Evolutionary conservation across 2,797 vertebrate genomes (phyloP).

Genomic region (Myripristis jacobus): DNA sequence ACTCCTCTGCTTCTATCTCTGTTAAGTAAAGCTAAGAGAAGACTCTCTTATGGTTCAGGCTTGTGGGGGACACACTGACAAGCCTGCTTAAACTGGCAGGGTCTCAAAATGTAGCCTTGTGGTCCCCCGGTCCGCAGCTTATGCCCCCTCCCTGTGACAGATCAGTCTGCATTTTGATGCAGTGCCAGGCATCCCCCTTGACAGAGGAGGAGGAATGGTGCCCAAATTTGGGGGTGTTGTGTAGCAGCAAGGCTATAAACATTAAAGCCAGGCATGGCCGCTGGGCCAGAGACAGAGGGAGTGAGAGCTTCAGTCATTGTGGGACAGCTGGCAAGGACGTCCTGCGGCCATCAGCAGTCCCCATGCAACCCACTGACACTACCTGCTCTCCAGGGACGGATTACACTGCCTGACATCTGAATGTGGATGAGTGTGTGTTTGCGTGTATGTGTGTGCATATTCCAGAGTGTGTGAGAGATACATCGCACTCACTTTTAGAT

Average conservation of each 20-base stretch:
- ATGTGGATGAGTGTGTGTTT: conserved; percentile 18
- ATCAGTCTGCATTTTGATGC: conserved; percentile 70
- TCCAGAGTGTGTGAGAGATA: conserved; percentile 15
- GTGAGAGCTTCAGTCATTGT: conserved; percentile 71
- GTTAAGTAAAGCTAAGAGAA: conserved; percentile 19
- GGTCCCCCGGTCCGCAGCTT: conserved; percentile 59
- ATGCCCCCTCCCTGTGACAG: conserved; percentile 68
- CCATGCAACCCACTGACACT: conserved; percentile 41
- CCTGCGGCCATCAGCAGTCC: conserved; percentile 44
- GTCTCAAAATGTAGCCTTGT: conserved; percentile 56
- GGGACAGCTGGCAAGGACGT: conserved; percentile 74
- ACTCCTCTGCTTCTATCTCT: conserved; percentile 62
- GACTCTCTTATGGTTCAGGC: conserved; percentile 33
- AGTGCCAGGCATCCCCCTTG: conserved; percentile 69
- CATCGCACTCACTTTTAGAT: conserved; percentile 28
- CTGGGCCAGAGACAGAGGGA: conserved; percentile 50
- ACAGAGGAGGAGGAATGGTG: conserved; percentile 75
- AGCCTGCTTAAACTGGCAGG: conserved; percentile 50
- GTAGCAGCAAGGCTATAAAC: conserved; percentile 71
- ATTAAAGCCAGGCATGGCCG: conserved; percentile 64
- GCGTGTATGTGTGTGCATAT: neutral
- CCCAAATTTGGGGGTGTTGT: conserved; percentile 83
- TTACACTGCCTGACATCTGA: conserved; percentile 51
- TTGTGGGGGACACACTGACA: conserved; percentile 31
- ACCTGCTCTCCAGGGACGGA: conserved; percentile 56